Evolutionary conservation across 2,888 invertebrate genomes (phyloP).

Genomic region (Eupeodes latifasciatus): DNA sequence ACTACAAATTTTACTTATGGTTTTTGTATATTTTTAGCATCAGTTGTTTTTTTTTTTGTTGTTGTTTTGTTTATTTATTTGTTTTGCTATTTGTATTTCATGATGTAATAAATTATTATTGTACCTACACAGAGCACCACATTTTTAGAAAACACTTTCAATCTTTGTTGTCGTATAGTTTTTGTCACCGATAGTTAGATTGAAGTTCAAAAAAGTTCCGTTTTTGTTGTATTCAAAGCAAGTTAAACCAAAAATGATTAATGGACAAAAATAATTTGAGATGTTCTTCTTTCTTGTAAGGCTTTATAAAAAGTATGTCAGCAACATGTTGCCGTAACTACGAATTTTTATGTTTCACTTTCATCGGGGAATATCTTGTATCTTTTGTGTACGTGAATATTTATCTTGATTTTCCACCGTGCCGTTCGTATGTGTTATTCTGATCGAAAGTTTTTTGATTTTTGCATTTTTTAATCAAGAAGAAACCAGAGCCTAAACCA

Average conservation of each 20-base stretch:
- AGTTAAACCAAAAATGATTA: conserved; percentile 34
- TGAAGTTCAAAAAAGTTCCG: conserved; percentile 7
- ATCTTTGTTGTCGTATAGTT: neutral
- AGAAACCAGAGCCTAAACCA: conserved; percentile 55
- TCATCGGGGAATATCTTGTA: conserved; percentile 42
- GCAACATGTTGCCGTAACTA: conserved; percentile 60
- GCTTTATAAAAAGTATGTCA: conserved; percentile 53
- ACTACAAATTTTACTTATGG: neutral
- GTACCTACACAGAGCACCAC: conserved; percentile 28
- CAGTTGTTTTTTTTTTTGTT: neutral
- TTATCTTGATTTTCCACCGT: conserved; percentile 4
- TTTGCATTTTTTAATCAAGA: conserved; percentile 19
- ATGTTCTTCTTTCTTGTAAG: conserved; percentile 24
- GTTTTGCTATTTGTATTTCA: conserved; percentile 20
- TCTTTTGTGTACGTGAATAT: neutral
- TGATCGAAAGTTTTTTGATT: conserved; percentile 49
- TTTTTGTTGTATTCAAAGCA: conserved; percentile 4
- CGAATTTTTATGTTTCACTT: conserved; percentile 59
- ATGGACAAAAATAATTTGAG: conserved; percentile 13
- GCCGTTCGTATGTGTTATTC: conserved; percentile 5
- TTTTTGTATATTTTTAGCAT: conserved; percentile 65
- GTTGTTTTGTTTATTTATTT: neutral
- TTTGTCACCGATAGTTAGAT: neutral
- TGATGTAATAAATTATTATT: conserved; percentile 60
- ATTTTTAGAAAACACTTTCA: conserved; percentile 14